phyloP scores from a whole-genome alignment of 2,113 vertebrate species.

The Platycercus adscitus region DNA sequence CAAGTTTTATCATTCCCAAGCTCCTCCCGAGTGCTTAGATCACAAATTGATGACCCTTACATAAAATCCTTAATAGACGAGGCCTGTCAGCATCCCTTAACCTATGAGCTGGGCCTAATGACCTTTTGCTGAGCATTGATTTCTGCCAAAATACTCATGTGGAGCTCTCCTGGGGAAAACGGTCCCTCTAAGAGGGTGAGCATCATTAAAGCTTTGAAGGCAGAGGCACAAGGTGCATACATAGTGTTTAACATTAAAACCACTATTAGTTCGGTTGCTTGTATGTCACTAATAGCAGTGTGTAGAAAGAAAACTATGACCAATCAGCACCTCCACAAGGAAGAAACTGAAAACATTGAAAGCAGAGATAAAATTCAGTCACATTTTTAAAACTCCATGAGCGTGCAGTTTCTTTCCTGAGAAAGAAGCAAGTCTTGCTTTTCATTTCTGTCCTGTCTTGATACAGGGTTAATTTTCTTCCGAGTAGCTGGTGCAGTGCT shows the following conservation, averaged over 20 bases:
- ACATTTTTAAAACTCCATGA: background rate
- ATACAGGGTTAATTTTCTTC: background rate
- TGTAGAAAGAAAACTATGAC: background rate
- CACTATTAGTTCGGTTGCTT: background rate
- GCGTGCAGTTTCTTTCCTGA: background rate
- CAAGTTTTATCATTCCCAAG: background rate
- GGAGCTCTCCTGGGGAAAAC: background rate
- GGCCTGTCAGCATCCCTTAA: background rate
- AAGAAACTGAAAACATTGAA: background rate
- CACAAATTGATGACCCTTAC: background rate
- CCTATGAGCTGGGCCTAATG: background rate
- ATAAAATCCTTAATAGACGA: background rate
- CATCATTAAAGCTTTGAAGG: background rate
- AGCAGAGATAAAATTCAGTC: background rate
- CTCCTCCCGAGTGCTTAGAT: background rate
- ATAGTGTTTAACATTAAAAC: background rate
- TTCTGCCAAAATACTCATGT: background rate
- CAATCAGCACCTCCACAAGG: background rate
- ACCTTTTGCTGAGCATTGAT: background rate
- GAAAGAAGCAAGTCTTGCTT: background rate
- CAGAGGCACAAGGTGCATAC: background rate
- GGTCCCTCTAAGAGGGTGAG: background rate
- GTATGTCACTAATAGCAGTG: background rate
- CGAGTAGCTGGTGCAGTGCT: background rate
- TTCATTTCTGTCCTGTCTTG: background rate